Evolutionary conservation across 1,140 invertebrate species (phyloP), one percentile per base, ranked within the genome.

Genomic region (Cotesia vestalis): DNA sequence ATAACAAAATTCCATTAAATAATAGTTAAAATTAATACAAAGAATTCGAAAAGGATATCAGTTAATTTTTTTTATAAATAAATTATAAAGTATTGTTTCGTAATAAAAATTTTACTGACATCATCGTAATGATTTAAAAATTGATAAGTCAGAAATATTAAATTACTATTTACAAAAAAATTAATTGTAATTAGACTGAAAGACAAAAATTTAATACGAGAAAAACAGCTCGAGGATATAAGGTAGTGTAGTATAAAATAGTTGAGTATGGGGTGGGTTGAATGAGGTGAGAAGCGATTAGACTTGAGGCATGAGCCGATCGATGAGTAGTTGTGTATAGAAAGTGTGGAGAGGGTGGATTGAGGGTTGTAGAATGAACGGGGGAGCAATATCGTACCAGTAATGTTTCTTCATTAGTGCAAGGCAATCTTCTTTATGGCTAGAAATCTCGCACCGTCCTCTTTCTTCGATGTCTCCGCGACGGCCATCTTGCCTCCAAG

Each of bases 391-490:
- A 83, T 83, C 74, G 81, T 75, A 76, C 69, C 76, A 72, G 80
- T 83, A 83, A 83, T 81, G 82, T 83, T 83, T 83, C 80, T 83
- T 83, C 81, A 83, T 83, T 83, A 83, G 79, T 78, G 74, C 76
- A 68, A 74, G 76, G 82, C 78, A 82, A 82, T 83, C 78, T 81
- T 80, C 78, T 81, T 83, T 81, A 83, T 83, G 80, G 81, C 80
- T 80, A 83, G 80, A 82, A 83, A 81, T 83, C 80, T 81, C 81
- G 73, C 70, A 75, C 62, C 74, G 69, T 71, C 63, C 66, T 63
- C 63, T 60, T 60, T 72, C 51, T 63, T 61, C 53, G 57, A 46
- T 46, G 40, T 71, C 57, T 63, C 53, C 11, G 8, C 63, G 55
- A 60, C 67, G 55, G 62, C 57, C 66, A 67, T 68, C 3, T 55